These are phyloP conservation scores for Parauchenoglanis ngamensis DNA, from an alignment of 2,797 vertebrate species.

Conservation along the genomic window DNA sequence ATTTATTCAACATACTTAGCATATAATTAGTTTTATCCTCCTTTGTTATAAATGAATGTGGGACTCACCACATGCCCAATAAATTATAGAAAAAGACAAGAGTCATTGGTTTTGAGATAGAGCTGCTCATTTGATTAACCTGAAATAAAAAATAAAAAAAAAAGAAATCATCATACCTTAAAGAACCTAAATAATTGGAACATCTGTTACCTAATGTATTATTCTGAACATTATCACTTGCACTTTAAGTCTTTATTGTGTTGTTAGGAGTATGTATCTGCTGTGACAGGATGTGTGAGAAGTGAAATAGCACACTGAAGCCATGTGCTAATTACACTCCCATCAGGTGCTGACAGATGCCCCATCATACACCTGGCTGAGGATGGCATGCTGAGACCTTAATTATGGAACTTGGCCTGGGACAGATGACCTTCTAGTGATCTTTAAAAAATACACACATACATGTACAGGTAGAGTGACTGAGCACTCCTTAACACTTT, in stretches of 20 bases:
- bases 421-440: conserved; percentile 28
- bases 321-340: conserved; percentile 54
- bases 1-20: not conserved
- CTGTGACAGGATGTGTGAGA: conserved; percentile 47
- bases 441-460: conserved; percentile 32
- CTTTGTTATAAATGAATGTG: not conserved
- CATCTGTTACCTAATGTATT: not conserved
- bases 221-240: conserved; percentile 9
- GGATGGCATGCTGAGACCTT: conserved; percentile 65
- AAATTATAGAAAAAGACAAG: not conserved
- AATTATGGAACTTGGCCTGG: conserved; percentile 62
- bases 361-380: conserved; percentile 56
- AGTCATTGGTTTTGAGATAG: not conserved
- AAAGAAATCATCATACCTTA: not conserved
- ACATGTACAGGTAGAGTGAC: not conserved
- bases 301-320: conserved; percentile 55
- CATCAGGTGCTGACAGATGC: conserved; percentile 58
- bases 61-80: not conserved
- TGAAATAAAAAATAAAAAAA: not conserved
- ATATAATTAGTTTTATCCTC: not conserved
- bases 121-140: not conserved
- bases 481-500: conserved; percentile 8
- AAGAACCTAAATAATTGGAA: not conserved
- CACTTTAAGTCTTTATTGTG: conserved; percentile 28
- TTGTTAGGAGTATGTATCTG: conserved; percentile 20